These are phyloP conservation scores for Julus scanicus DNA, from an alignment of 2,888 invertebrate species.

Conservation along the genomic window DNA sequence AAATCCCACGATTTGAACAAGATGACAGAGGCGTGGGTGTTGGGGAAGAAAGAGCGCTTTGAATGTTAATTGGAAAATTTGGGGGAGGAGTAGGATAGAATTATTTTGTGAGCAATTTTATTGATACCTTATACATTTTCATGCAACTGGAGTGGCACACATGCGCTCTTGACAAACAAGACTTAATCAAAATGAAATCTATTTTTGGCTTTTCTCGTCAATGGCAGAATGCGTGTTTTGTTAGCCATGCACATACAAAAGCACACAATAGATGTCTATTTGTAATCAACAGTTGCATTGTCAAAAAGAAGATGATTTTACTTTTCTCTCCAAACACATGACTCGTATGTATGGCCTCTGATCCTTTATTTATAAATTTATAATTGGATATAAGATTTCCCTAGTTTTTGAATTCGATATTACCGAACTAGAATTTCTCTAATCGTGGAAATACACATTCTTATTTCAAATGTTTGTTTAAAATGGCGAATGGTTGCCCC, in stretches of 20 bases:
- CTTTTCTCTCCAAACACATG: neutral
- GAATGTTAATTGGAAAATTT: neutral
- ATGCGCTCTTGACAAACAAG: neutral
- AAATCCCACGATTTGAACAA: too few relatives aligned
- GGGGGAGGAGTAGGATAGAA: neutral
- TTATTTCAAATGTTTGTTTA: too few relatives aligned
- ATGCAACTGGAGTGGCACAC: neutral
- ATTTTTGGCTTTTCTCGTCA: neutral
- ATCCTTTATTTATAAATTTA: neutral
- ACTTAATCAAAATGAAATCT: neutral
- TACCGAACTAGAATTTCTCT: neutral
- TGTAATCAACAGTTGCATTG: neutral
- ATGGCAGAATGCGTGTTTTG: neutral
- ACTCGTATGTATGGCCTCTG: neutral
- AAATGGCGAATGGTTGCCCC: neutral
- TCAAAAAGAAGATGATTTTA: neutral
- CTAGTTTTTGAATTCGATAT: too few relatives aligned
- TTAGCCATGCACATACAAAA: neutral
- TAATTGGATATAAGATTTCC: too few relatives aligned
- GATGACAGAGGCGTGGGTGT: too few relatives aligned
- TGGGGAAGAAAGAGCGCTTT: neutral
- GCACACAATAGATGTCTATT: neutral
- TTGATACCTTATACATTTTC: neutral
- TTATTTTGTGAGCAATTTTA: neutral
- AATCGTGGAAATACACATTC: too few relatives aligned